Evolutionary conservation across 2,888 invertebrate species (phyloP), one percentile per base, ranked within the genome.

Genomic region (Nemotelus nigrinus): DNA sequence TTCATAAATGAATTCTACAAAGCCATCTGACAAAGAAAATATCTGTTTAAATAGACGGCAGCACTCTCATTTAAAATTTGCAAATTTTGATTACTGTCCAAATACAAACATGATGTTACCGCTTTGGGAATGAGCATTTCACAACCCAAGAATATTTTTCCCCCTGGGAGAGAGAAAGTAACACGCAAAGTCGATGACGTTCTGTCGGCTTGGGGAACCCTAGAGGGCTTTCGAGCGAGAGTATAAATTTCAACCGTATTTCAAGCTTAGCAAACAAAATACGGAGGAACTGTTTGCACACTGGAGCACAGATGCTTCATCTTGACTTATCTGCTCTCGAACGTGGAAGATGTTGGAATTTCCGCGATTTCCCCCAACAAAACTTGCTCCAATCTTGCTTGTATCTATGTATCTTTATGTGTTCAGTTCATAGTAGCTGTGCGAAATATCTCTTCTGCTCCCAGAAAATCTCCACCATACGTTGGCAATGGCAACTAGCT

Each of bases 281-380:
- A 25, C 25, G 25, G 25, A 25, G 25, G 25, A 25, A 25, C 25
- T 25, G 25, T 25, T 39, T n/a, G 48, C 5, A 45, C 60, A 60
- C n/a, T 3, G 47, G 10, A 68, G 57, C 45, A 74, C 74, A 74
- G 74, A 74, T 74, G 74, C 48, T 74, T 60, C 48, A 25, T 25
- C 25, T 25, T 25, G 48, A 48, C 48, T 68, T 44, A 47, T n/a
- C 45, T n/a, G 53, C 53, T 60, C 2, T 67, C 39, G 50, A 50
- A 25, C 39, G 10, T n/a, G 65, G 10, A n/a, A n/a, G 44, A 45
- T 4, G n/a, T 47, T 65, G 4, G 44, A 45, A 25, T 2, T 65
- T 45, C 45, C n/a, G 4, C 3, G 39, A 25, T 50, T 39, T 68
- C 50, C 25, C 39, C 68, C 4, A 7, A 63, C n/a, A 3, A 7